Percentiles rank a stretch among this genome's conserved stretches.
These are phyloP conservation scores for Sciaenops ocellatus DNA, from an alignment of 2,797 vertebrate species.

Conservation along the genomic window DNA sequence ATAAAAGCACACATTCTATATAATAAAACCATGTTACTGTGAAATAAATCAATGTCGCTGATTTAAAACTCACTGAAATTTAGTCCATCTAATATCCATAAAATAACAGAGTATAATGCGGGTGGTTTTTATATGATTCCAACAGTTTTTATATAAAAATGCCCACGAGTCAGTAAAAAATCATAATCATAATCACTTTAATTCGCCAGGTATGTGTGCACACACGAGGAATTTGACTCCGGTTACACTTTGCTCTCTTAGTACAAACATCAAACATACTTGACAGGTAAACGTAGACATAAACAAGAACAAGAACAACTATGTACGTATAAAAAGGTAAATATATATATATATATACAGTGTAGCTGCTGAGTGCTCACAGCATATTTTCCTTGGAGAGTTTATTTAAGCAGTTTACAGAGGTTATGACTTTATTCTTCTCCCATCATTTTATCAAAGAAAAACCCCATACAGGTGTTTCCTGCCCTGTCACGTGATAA, in stretches of 20 bases:
- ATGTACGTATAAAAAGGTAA: no score
- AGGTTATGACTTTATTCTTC: not conserved
- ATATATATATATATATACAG: no score
- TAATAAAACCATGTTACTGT: not conserved
- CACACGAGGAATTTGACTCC: no score
- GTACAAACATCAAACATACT: no score
- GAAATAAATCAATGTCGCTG: not conserved
- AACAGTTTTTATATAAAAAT: not conserved
- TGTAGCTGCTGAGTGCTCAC: no score
- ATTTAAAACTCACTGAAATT: no score
- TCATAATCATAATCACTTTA: no score
- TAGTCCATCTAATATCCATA: no score
- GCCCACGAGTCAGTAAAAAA: not conserved
- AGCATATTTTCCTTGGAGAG: not conserved
- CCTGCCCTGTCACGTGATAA: conserved; percentile 15
- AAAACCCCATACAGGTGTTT: conserved; percentile 44
- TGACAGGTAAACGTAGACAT: no score
- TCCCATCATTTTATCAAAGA: not conserved
- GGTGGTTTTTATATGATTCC: not conserved
- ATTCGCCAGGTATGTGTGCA: no score
- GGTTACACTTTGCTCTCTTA: no score
- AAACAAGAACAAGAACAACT: no score
- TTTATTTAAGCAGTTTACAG: not conserved
- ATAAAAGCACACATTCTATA: not conserved
- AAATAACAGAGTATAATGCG: not conserved